Evolutionary conservation across 1,140 invertebrate species (phyloP).

Genomic region (Scaptomyza pallida): DNA sequence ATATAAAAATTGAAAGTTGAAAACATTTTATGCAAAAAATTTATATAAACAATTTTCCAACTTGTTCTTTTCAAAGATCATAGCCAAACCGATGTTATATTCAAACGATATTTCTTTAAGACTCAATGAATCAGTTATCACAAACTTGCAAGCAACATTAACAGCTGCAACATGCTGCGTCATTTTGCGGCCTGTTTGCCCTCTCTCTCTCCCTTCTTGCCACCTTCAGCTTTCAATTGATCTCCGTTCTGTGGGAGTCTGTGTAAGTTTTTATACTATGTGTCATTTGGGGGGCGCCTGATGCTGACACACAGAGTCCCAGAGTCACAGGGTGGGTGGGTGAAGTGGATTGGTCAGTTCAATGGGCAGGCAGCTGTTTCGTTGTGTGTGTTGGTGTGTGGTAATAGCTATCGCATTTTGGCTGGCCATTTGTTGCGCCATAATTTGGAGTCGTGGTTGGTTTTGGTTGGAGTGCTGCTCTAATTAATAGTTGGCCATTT

Average conservation of each 20-base stretch:
- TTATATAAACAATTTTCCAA: too few relatives aligned
- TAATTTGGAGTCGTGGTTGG: slow-evolving; percentile 57
- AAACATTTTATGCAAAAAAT: too few relatives aligned
- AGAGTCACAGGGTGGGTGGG: not conserved
- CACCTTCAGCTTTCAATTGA: not conserved
- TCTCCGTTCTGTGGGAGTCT: not conserved
- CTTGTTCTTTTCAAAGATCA: too few relatives aligned
- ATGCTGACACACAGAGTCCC: slow-evolving; percentile 5
- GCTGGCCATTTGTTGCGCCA: slow-evolving; percentile 71
- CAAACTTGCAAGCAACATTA: not conserved
- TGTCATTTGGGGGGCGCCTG: slow-evolving; percentile 40
- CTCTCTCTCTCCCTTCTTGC: not conserved
- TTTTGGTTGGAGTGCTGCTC: slow-evolving; percentile 37
- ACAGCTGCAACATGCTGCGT: slow-evolving; percentile 8
- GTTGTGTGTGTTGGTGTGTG: slow-evolving; percentile 15
- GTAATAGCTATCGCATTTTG: slow-evolving; percentile 60
- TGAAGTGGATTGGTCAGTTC: slow-evolving; percentile 17
- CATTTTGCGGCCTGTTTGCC: too few relatives aligned
- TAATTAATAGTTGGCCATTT: slow-evolving; percentile 77
- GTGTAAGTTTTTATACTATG: slow-evolving; percentile 12
- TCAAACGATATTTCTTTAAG: too few relatives aligned
- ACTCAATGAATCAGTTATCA: not conserved
- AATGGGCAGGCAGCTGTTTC: slow-evolving; percentile 1
- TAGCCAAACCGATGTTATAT: too few relatives aligned
- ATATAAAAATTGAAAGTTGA: slow-evolving; percentile 46